Percentiles rank a stretch among this genome's conserved stretches.
Conservation (phyloP, 2,797 vertebrate species). For the Potorous gilbertii region DNA sequence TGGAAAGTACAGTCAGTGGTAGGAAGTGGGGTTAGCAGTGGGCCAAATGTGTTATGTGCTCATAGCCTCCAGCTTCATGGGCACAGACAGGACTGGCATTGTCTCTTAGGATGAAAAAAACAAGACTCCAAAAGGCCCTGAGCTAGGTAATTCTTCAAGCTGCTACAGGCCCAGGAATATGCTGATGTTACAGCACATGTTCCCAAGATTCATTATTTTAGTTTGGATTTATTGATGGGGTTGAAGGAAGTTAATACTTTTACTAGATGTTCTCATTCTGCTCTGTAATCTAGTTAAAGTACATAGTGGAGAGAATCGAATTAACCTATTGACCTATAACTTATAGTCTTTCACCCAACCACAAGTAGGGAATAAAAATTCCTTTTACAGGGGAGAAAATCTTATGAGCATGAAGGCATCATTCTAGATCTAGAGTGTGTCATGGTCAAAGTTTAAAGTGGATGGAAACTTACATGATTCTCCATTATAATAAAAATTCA, state of each 20-base stretch:
- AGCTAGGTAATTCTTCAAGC: slow-evolving; percentile 12
- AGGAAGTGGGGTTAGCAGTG: slow-evolving; percentile 28
- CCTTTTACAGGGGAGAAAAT: background rate
- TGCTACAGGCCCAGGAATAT: background rate
- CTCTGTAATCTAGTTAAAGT: background rate
- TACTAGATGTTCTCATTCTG: background rate
- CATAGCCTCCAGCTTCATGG: slow-evolving; percentile 48
- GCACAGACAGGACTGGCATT: background rate
- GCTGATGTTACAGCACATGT: slow-evolving; percentile 1
- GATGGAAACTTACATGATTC: background rate
- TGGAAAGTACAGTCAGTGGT: background rate
- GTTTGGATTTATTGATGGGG: background rate
- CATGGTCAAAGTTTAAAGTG: background rate
- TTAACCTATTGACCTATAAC: background rate
- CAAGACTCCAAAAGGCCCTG: background rate
- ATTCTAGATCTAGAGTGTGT: background rate
- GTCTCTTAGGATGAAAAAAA: slow-evolving; percentile 39
- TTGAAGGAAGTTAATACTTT: background rate
- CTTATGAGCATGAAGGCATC: background rate
- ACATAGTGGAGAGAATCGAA: background rate
- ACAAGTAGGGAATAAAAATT: background rate
- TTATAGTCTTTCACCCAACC: background rate
- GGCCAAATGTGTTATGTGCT: fast-evolving
- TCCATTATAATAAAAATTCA: background rate
- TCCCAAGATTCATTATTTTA: slow-evolving; percentile 8